A percentile compares a stretch with the other conserved stretches of the same genome.
phyloP scores from a whole-genome alignment of 2,888 invertebrate species.

The Philaethria dido region DNA sequence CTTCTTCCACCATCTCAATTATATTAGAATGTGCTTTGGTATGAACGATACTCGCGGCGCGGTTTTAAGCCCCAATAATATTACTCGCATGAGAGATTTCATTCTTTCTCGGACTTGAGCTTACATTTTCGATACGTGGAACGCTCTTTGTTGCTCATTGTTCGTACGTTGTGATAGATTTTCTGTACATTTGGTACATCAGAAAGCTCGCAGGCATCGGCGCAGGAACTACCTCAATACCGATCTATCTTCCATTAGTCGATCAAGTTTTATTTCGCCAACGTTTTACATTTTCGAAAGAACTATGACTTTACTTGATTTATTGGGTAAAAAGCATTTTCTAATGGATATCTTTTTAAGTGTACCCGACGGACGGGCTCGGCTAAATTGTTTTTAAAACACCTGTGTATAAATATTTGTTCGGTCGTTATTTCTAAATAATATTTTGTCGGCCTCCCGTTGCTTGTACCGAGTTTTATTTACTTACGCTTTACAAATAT shows the following conservation, averaged over 20 bases:
- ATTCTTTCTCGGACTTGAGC: neutral
- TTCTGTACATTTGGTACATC: neutral
- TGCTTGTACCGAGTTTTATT: too few species aligned
- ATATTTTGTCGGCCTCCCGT: too few species aligned
- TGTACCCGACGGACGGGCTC: neutral
- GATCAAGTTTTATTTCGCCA: constrained; percentile 1
- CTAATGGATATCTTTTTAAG: neutral
- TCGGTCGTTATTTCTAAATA: too few species aligned
- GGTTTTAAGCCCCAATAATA: neutral
- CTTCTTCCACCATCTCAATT: neutral
- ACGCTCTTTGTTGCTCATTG: neutral
- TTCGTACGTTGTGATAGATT: neutral
- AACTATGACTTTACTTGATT: neutral
- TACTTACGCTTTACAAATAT: too few species aligned
- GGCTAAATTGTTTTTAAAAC: too few species aligned
- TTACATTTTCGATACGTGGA: neutral
- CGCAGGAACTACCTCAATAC: neutral
- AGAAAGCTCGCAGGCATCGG: neutral
- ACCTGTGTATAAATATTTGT: neutral
- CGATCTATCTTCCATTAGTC: neutral
- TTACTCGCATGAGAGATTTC: constrained; percentile 1
- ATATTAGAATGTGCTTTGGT: neutral
- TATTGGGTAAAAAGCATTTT: constrained; percentile 1
- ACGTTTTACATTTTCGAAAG: neutral
- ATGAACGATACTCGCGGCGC: neutral